Evolutionary conservation across 2,113 vertebrate genomes (phyloP).

Genomic region (Charina bottae): DNA sequence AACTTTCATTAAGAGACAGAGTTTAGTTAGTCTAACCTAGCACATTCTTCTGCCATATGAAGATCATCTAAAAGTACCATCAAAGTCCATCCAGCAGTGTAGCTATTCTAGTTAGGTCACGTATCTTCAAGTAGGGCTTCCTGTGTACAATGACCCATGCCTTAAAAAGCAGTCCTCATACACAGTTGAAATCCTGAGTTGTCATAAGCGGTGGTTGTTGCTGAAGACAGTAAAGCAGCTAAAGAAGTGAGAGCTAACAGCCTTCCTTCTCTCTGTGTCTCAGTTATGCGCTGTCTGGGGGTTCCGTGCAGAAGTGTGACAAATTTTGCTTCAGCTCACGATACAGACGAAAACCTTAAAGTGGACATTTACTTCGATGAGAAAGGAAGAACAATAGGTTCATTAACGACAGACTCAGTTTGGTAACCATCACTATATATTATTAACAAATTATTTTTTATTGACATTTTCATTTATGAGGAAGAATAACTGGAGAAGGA

Average conservation of each 20-base stretch:
- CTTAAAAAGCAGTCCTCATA: background rate
- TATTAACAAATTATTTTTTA: fast-evolving
- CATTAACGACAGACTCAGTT: slow-evolving; percentile 50
- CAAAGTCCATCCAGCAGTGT: background rate
- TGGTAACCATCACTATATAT: slow-evolving; percentile 59
- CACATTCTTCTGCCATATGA: background rate
- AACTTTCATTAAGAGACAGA: background rate
- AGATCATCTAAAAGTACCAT: background rate
- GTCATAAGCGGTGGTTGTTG: background rate
- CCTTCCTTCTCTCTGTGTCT: slow-evolving; percentile 6
- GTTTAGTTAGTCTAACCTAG: background rate
- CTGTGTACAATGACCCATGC: background rate
- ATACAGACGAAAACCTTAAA: slow-evolving; percentile 71
- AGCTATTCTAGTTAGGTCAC: background rate
- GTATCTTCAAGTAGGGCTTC: background rate
- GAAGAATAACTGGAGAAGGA: background rate
- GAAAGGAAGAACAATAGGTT: slow-evolving; percentile 43
- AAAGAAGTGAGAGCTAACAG: background rate
- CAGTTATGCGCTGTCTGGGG: slow-evolving; percentile 77
- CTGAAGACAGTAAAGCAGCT: background rate
- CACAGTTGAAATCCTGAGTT: background rate
- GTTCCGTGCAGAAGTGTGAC: slow-evolving; percentile 71
- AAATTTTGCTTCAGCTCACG: slow-evolving; percentile 73
- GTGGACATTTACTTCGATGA: slow-evolving; percentile 66
- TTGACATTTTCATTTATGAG: fast-evolving